Evolutionary conservation across 2,888 invertebrate genomes (phyloP), one percentile per base, ranked within the genome.

Genomic region (Capitulum mitella): DNA sequence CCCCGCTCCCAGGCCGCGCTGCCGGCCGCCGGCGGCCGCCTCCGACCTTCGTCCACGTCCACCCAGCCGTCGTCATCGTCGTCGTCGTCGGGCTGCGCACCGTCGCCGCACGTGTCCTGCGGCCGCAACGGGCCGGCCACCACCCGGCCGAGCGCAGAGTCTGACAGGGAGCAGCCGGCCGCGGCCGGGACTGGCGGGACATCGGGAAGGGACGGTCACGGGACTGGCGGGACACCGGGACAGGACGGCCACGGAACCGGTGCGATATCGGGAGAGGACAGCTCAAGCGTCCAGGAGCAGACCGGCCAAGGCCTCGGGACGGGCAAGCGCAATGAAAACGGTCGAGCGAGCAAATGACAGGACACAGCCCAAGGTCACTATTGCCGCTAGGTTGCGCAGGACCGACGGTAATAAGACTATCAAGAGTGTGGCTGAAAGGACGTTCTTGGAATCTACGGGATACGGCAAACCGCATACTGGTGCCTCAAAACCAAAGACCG

Each of bases 11-110:
- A 6, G n/a, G 58, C 51, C 51, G 6, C 43, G 6, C 43, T 43
- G 6, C 43, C 43, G 6, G 5, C 43, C 43, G 6, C 43, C 6
- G 43, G 43, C 43, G 43, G 43, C 5, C 43, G 43, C 51, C 12
- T 51, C 58, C 58, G 29, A 58, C 58, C 58, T 58, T 61, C 61
- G 34, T 58, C 58, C 58, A 61, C 34, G 37, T 70, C 70, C 37
- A 70, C 70, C 70, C 70, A 70, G 37, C 26, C 70, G 37, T 70
- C 70, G 37, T 32, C 32, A 22, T 64, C 64, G 37, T 26, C 70
- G 37, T 26, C 70, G 70, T 22, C 64, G 64, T 5, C 34, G 14
- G 26, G 22, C 58, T n/a, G 58, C 58, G 40, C 70, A 26, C 70
- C 70, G 40, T 70, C 70, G 8, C 37, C 70, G 37, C 70, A 70